Evolutionary conservation across 2,113 vertebrate genomes (phyloP), one percentile per base, ranked within the genome.

Genomic region (Petroica traversi): DNA sequence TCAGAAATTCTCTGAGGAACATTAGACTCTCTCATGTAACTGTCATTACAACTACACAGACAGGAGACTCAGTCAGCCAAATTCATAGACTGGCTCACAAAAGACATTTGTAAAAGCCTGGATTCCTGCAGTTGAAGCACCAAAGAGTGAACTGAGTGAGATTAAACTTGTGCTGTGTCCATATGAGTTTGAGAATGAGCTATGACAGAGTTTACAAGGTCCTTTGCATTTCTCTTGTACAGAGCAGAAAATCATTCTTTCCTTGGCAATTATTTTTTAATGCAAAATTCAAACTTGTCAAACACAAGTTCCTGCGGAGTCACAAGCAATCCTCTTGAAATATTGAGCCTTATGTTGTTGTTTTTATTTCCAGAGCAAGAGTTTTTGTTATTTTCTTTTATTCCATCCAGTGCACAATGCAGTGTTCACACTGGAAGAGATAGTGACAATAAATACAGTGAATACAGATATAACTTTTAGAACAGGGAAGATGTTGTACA

Each of bases 331-430:
- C 40, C 18, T 14, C 33, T 64, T 97, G 91, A 95, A 92, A 91
- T 96, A 95, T 28, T 93, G 79, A 92, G 62, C 28, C 31, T 34
- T 34, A 88, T 90, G 92, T 43, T 88, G 85, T 52, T n/a, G 36
- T 4, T 88, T 92, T 90, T 55, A 84, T 92, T 82, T 86, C 34
- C 79, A 90, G 66, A 75, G 28, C 38, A 89, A 68, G 57, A 67
- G 22, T 26, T 97, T 96, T 81, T 95, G 29, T 84, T 92, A 23
- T 91, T 96, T 92, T 81, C 73, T 91, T 94, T 89, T 57, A 91
- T 86, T 91, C 81, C 33, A 85, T 94, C 51, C 73, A 48, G 16
- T 24, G 84, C 41, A 77, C 73, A 87, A 85, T 73, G 38, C 51
- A 69, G 17, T 78, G 45, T 46, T 96, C 23, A 36, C 54, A 43